phyloP scores from a whole-genome alignment of 2,888 invertebrate genomes.

The Brachynemurus nebulosus region DNA sequence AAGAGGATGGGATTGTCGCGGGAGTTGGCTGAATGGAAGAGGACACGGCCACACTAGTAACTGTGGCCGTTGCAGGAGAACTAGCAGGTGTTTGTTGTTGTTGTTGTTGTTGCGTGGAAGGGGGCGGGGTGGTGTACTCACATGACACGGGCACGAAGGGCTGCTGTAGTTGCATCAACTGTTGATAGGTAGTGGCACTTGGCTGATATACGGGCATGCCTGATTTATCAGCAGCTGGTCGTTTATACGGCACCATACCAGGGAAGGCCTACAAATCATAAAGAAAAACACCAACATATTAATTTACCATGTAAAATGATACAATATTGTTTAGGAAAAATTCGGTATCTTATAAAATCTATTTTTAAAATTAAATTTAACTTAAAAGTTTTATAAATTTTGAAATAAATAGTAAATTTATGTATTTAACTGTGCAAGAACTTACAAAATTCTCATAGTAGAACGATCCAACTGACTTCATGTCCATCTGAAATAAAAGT shows the following conservation, averaged over 20 bases:
- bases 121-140: constrained; percentile 80
- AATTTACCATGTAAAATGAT: constrained; percentile 3
- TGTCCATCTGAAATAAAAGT: constrained; percentile 75
- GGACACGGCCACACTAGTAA: constrained; percentile 24
- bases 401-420: too few relatives aligned
- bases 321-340: too few relatives aligned
- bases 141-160: constrained; percentile 98
- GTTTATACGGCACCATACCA: constrained; percentile 90
- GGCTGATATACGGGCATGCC: constrained; percentile 94
- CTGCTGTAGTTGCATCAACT: constrained; percentile 83
- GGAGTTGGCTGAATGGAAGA: constrained; percentile 23
- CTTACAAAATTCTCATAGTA: constrained; percentile 94
- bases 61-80: constrained; percentile 19
- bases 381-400: too few relatives aligned
- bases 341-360: not conserved
- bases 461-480: constrained; percentile 91
- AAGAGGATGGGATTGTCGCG: constrained; percentile 22
- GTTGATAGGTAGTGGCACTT: constrained; percentile 82
- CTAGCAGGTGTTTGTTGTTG: constrained; percentile 16
- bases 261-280: constrained; percentile 65
- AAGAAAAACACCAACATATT: constrained; percentile 10
- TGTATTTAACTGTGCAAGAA: too few relatives aligned
- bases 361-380: too few relatives aligned
- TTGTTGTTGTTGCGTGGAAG: constrained; percentile 21
- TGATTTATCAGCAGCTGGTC: constrained; percentile 92